phyloP scores from a whole-genome alignment of 2,888 invertebrate species.

The Desoria tigrina region DNA sequence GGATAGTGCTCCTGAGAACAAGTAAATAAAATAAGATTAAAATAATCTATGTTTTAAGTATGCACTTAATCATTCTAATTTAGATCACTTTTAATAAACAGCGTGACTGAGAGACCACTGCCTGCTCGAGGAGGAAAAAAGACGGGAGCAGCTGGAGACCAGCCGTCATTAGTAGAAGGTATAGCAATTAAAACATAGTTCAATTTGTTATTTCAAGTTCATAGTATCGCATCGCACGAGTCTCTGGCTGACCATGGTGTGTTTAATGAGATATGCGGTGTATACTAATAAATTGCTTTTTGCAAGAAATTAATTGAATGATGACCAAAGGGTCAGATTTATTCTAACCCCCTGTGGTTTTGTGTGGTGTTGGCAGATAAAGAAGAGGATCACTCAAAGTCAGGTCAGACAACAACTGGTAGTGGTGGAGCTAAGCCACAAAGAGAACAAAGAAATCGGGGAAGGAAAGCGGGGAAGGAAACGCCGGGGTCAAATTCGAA shows the following conservation, averaged over 20 bases:
- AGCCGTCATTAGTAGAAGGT: conserved; percentile 49
- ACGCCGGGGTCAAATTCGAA: conserved; percentile 37
- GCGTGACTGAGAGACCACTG: conserved; percentile 38
- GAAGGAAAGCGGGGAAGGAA: conserved; percentile 44
- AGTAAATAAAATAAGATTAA: conserved; percentile 27
- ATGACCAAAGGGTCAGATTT: conserved; percentile 21
- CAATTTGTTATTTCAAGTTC: not conserved
- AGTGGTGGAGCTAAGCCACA: conserved; percentile 43
- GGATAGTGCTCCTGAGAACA: conserved; percentile 43
- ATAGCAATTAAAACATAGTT: conserved; percentile 14
- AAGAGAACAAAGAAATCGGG: conserved; percentile 47
- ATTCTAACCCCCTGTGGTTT: conserved; percentile 1
- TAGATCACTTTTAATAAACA: conserved; percentile 19
- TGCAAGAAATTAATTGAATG: not conserved
- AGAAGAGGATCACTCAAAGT: conserved; percentile 43
- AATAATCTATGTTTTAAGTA: too few species aligned
- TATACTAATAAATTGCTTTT: not conserved
- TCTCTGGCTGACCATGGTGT: not conserved
- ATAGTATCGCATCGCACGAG: too few species aligned
- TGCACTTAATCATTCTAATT: conserved; percentile 2
- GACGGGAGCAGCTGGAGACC: conserved; percentile 46
- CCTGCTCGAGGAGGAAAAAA: conserved; percentile 43
- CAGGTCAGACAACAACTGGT: conserved; percentile 36
- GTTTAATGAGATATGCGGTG: not conserved
- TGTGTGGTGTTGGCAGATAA: conserved; percentile 44